Evolutionary conservation across 2,113 vertebrate genomes (phyloP).

Genomic region (Lipophrys pholis): DNA sequence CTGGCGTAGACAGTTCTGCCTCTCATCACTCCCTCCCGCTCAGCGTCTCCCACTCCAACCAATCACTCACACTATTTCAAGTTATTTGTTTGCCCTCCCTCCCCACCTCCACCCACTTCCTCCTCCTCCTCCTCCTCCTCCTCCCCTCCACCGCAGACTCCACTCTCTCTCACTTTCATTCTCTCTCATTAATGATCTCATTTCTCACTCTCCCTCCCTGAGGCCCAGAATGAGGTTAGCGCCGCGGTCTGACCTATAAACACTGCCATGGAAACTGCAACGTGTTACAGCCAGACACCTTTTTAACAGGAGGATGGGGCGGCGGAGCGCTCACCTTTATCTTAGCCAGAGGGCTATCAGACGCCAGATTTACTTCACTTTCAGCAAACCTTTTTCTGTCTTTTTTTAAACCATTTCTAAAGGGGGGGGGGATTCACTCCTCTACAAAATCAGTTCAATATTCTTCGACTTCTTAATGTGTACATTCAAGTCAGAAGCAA

Average conservation of each 20-base stretch:
- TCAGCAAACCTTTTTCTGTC: slow-evolving; percentile 33
- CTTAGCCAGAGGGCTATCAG: slow-evolving; percentile 54
- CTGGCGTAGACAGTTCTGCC: slow-evolving; percentile 63
- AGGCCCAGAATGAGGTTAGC: slow-evolving; percentile 75
- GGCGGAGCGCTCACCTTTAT: slow-evolving; percentile 60
- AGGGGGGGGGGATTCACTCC: too few relatives aligned
- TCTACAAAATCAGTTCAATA: slow-evolving; percentile 3
- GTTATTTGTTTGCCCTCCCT: slow-evolving; percentile 71
- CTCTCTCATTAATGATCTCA: slow-evolving; percentile 79
- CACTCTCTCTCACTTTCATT: slow-evolving; percentile 69
- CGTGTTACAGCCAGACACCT: slow-evolving; percentile 58
- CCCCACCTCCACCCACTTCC: background rate
- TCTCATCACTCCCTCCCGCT: slow-evolving; percentile 48
- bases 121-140: too few relatives aligned
- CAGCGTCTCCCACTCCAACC: slow-evolving; percentile 56
- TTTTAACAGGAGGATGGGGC: slow-evolving; percentile 40
- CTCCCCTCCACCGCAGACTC: slow-evolving; percentile 12
- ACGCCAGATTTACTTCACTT: slow-evolving; percentile 49
- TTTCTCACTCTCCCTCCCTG: slow-evolving; percentile 76
- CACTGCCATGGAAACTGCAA: slow-evolving; percentile 73
- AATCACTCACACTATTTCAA: slow-evolving; percentile 75
- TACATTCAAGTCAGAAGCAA: background rate
- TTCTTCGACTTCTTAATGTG: slow-evolving; percentile 28
- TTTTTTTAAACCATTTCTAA: background rate
- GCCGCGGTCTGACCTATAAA: slow-evolving; percentile 76